Evolutionary conservation across 2,888 invertebrate genomes (phyloP).

Genomic region (Acleris literana): DNA sequence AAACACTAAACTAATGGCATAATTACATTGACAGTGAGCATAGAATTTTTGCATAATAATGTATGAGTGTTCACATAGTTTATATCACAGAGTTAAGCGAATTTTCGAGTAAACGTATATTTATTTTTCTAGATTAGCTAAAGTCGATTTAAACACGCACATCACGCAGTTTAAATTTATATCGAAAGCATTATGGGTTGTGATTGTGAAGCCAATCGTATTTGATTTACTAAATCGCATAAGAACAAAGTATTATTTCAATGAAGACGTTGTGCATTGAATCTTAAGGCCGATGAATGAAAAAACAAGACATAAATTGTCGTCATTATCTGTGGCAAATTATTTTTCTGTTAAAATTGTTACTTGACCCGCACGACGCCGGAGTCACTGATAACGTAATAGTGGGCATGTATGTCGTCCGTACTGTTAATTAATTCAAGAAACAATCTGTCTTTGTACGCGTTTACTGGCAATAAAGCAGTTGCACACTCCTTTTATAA

Average conservation of each 20-base stretch:
- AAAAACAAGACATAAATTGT: constrained; percentile 63
- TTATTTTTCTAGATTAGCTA: too few relatives aligned
- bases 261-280: constrained; percentile 8
- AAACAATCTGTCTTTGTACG: constrained; percentile 36
- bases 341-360: constrained; percentile 75
- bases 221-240: constrained; percentile 7
- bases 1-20: too few relatives aligned
- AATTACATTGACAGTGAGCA: too few relatives aligned
- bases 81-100: too few relatives aligned
- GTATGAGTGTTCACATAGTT: too few relatives aligned
- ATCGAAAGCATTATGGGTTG: not conserved
- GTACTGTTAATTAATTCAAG: constrained; percentile 34
- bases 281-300: constrained; percentile 24
- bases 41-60: too few relatives aligned
- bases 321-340: constrained; percentile 73
- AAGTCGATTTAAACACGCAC: not conserved
- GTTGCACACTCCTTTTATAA: constrained; percentile 22
- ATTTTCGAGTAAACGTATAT: too few relatives aligned
- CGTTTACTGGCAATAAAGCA: constrained; percentile 30
- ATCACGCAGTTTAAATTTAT: not conserved
- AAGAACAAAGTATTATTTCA: constrained; percentile 16
- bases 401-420: constrained; percentile 37
- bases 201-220: not conserved
- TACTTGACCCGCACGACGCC: constrained; percentile 59
- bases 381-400: constrained; percentile 56